Conservation (phyloP, 1,140 invertebrate genomes). For the Centruroides sculpturatus region DNA sequence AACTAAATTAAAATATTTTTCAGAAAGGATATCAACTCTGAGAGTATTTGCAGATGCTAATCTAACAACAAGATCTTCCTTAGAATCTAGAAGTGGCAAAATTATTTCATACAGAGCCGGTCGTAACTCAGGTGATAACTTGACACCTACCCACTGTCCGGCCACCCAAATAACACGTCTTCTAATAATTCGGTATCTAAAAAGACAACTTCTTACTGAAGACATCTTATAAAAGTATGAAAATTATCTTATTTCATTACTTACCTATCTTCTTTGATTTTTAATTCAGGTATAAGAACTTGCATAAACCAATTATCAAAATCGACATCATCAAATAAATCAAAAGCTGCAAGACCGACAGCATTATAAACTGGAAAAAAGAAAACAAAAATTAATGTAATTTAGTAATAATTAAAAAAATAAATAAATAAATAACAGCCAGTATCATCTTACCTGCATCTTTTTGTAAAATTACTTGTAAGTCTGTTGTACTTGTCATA, state of each 20-base stretch:
- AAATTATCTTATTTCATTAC: constrained; percentile 3
- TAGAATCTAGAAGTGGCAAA: constrained; percentile 46
- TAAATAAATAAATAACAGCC: not conserved
- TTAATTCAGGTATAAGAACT: constrained; percentile 63
- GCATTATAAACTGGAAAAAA: constrained; percentile 61
- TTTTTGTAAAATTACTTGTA: constrained; percentile 63
- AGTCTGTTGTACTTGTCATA: constrained; percentile 40
- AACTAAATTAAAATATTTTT: not conserved
- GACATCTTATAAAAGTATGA: not conserved
- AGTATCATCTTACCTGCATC: constrained; percentile 45
- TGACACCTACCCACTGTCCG: constrained; percentile 71
- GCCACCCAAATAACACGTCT: constrained; percentile 77
- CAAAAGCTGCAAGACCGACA: constrained; percentile 72
- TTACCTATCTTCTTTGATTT: constrained; percentile 48
- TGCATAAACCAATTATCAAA: constrained; percentile 87
- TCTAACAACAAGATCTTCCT: constrained; percentile 67
- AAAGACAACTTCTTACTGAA: constrained; percentile 1
- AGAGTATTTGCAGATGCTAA: constrained; percentile 61
- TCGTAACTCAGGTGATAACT: constrained; percentile 58
- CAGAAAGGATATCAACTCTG: constrained; percentile 42
- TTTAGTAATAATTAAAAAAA: not conserved
- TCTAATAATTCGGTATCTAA: constrained; percentile 72
- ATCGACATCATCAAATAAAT: constrained; percentile 83
- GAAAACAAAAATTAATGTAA: constrained; percentile 13
- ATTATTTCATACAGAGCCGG: constrained; percentile 67